Percentiles rank a stretch among this genome's conserved stretches.
Evolutionary conservation across 2,797 vertebrate genomes (phyloP).

Genomic region (Oreochromis mossambicus): DNA sequence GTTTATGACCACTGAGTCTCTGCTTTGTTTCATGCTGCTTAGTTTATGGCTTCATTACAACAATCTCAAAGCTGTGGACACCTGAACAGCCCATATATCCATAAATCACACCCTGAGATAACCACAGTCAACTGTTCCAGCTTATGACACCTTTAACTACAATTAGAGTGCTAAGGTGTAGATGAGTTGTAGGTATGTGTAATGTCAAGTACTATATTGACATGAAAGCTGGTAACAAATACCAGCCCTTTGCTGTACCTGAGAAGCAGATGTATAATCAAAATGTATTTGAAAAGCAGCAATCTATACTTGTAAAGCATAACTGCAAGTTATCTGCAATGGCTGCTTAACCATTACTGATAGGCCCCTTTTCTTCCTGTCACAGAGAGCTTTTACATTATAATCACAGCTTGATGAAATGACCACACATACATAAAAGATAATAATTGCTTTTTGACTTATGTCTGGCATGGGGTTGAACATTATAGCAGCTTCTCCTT

Average conservation of each 20-base stretch:
- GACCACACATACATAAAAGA: conserved; percentile 55
- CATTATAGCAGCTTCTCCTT: conserved; percentile 60
- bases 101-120: conserved; percentile 89
- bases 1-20: conserved; percentile 89
- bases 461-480: conserved; percentile 50
- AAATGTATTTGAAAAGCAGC: conserved; percentile 9
- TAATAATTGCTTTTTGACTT: conserved; percentile 63
- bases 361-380: conserved; percentile 1
- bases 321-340: conserved; percentile 22
- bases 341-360: conserved; percentile 24
- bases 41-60: conserved; percentile 96
- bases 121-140: conserved; percentile 77
- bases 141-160: conserved; percentile 61
- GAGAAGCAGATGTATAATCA: conserved; percentile 68
- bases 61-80: conserved; percentile 94
- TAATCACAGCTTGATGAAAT: conserved; percentile 74
- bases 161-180: neutral
- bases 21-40: conserved; percentile 94
- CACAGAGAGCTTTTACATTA: conserved; percentile 18
- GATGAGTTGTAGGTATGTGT: neutral
- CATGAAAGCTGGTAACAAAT: neutral
- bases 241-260: conserved; percentile 14
- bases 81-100: conserved; percentile 86
- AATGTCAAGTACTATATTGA: neutral
- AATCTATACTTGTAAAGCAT: conserved; percentile 21